phyloP scores from a whole-genome alignment of 2,797 vertebrate genomes.

The Myotis findleyi region DNA sequence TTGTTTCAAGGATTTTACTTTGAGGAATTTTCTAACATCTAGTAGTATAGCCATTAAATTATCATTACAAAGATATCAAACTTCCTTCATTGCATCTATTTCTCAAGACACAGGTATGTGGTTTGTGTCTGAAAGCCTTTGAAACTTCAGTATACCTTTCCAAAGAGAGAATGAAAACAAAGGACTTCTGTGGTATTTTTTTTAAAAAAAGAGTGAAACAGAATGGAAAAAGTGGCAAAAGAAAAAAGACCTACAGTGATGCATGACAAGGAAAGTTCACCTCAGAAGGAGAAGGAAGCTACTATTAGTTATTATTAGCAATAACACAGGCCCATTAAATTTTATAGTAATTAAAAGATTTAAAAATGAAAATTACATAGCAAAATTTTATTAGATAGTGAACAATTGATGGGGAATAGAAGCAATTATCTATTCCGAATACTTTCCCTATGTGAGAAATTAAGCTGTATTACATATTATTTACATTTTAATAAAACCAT shows the following conservation, averaged over 20 bases:
- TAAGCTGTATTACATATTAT: background rate
- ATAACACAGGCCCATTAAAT: background rate
- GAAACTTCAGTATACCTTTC: conserved; percentile 70
- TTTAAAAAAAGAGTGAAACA: conserved; percentile 30
- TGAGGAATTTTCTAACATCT: conserved; percentile 74
- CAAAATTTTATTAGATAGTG: background rate
- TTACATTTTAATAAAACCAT: conserved; percentile 41
- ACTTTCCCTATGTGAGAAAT: background rate
- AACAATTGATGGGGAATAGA: conserved; percentile 11
- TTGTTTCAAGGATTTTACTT: conserved; percentile 71
- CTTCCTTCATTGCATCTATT: conserved; percentile 66
- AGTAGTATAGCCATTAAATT: conserved; percentile 77
- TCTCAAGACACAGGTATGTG: conserved; percentile 70
- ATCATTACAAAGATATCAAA: conserved; percentile 81
- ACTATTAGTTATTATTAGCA: background rate
- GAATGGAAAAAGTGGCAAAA: background rate
- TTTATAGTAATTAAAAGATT: background rate
- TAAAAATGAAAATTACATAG: conserved; percentile 1
- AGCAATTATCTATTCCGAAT: conserved; percentile 14
- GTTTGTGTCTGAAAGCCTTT: conserved; percentile 60
- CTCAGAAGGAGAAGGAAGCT: background rate
- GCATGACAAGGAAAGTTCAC: background rate
- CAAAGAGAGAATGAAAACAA: conserved; percentile 70
- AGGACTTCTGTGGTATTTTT: background rate
- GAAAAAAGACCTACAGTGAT: background rate